Evolutionary conservation across 2,888 invertebrate species (phyloP).

Genomic region (Coremacera marginata): DNA sequence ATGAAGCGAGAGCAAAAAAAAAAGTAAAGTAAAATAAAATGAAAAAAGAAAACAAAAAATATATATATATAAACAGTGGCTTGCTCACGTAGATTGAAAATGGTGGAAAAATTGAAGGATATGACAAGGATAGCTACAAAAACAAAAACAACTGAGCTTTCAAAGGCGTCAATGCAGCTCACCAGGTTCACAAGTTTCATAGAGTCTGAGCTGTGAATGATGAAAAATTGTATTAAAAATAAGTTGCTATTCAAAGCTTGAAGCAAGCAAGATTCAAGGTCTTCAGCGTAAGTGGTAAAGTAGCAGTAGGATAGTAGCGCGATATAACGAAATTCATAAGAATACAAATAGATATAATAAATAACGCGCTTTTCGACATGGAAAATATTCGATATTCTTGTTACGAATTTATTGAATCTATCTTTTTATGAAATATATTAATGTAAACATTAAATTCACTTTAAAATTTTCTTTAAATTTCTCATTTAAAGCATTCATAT

Average conservation of each 20-base stretch:
- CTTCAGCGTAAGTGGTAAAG: background rate
- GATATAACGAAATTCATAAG: too few species aligned
- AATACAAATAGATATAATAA: too few species aligned
- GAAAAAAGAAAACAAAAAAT: background rate
- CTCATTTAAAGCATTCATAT: too few species aligned
- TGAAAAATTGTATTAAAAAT: conserved; percentile 15
- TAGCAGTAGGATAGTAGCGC: too few species aligned
- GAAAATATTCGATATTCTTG: too few species aligned
- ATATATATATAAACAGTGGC: background rate
- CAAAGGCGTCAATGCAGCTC: background rate
- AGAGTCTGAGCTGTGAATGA: background rate
- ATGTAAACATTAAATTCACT: too few species aligned
- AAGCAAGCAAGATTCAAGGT: background rate
- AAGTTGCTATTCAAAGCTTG: too few species aligned
- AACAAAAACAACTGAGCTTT: background rate
- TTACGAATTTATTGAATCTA: too few species aligned
- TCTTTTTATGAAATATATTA: too few species aligned
- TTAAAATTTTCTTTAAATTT: too few species aligned
- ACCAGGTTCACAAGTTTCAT: background rate
- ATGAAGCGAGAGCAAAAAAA: conserved; percentile 1
- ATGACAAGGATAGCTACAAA: conserved; percentile 12
- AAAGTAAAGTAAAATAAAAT: too few species aligned
- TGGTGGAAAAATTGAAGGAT: conserved; percentile 3
- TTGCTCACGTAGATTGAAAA: conserved; percentile 17
- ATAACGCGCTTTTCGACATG: too few species aligned